These are phyloP conservation scores for Anagyrus pseudococci DNA, from an alignment of 2,888 invertebrate genomes.

Conservation along the genomic window DNA sequence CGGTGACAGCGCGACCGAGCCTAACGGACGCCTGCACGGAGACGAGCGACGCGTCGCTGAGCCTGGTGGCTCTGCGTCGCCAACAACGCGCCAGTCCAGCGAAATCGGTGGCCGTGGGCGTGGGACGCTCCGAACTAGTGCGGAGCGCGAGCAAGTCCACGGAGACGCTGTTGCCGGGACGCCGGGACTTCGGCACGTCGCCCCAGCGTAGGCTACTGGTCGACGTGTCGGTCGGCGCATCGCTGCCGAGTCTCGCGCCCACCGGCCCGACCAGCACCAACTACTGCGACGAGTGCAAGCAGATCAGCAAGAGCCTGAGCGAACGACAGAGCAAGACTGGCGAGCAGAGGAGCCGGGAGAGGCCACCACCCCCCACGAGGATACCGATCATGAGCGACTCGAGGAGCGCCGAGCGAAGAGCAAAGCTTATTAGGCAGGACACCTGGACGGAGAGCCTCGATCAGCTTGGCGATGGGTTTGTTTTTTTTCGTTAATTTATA, in stretches of 20 bases:
- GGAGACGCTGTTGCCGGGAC: conserved; percentile 59
- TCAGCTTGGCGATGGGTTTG: conserved; percentile 32
- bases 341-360: not conserved
- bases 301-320: conserved; percentile 45
- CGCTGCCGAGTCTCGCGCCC: conserved; percentile 63
- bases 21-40: conserved; percentile 57
- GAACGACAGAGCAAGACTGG: conserved; percentile 3
- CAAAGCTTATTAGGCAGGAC: conserved; percentile 32
- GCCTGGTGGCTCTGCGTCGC: conserved; percentile 25
- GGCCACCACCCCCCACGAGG: conserved; percentile 10
- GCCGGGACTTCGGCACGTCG: conserved; percentile 56
- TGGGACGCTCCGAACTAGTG: conserved; percentile 49
- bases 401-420: conserved; percentile 2
- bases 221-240: conserved; percentile 65
- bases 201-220: conserved; percentile 60
- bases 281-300: conserved; percentile 70
- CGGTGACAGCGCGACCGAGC: conserved; percentile 57
- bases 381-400: conserved; percentile 24
- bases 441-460: conserved; percentile 38
- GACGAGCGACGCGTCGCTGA: conserved; percentile 27
- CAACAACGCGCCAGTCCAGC: not conserved
- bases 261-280: conserved; percentile 64
- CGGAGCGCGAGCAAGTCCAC: conserved; percentile 51
- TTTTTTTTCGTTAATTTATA: too few species aligned
- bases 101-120: conserved; percentile 50